Evolutionary conservation across 2,888 invertebrate genomes (phyloP), one percentile per base, ranked within the genome.

Genomic region (Saturnia pavonia): DNA sequence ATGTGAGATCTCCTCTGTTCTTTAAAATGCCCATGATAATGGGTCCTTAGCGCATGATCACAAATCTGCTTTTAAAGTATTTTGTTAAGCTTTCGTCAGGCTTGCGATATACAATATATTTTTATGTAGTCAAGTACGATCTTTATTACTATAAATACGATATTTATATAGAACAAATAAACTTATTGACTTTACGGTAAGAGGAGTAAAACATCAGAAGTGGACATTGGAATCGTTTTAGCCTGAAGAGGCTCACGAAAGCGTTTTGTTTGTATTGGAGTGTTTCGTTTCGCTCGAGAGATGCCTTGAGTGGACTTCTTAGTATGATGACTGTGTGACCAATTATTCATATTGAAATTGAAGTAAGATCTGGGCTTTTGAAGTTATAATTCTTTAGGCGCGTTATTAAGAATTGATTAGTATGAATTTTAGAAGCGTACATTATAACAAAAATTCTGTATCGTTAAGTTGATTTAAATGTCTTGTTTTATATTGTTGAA

Each of bases 171-270:
- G 57, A 60, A 27, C 57, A 60, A 60, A 60, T 27, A 68, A 69
- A 70, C 42, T 74, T 74, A 72, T 72, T 74, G 71, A 16, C 11
- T 67, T 54, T 57, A 25, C 48, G 67, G 43, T 67, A 45, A 57
- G 60, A 45, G 27, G 34, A 67, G 51, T 45, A 67, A 51, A 67
- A 67, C 69, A 67, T 16, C n/a, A 25, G 48, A 67, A 40, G 43
- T 40, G 57, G 65, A 92, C 92, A 91, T 86, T 82, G 85, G 86
- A 92, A 91, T 88, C 87, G 89, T 92, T 92, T 92, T 92, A 92
- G 87, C 82, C 14, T 83, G 80, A 78, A 89, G 90, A 80, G 87
- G 76, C 81, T 80, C 84, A 82, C 76, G 74, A 78, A 72, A 72
- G 75, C 78, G 74, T 43, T 77, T 78, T 87, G 86, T 88, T 88